Evolutionary conservation across 2,797 vertebrate genomes (phyloP).

Genomic region (Hapalemur alaotrensis): DNA sequence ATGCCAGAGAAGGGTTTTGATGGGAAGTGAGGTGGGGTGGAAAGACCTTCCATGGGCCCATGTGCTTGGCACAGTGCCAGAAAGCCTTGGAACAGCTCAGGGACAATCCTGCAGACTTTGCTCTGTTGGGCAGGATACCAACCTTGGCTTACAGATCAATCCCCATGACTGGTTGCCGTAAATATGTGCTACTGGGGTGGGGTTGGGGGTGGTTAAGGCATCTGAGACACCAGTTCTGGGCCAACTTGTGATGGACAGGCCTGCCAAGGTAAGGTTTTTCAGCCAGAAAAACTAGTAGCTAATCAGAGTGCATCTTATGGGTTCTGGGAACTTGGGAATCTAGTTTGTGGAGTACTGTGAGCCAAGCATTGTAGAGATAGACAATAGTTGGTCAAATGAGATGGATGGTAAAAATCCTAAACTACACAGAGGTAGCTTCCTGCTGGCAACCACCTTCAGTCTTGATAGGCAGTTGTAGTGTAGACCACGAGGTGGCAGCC

Average conservation of each 20-base stretch:
- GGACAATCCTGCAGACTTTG: neutral
- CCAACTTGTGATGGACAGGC: neutral
- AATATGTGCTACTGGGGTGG: rapidly evolving
- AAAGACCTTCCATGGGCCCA: neutral
- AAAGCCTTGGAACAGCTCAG: neutral
- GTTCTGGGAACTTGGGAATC: neutral
- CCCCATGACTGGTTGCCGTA: neutral
- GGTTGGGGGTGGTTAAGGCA: neutral
- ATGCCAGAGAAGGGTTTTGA: neutral
- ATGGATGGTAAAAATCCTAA: neutral
- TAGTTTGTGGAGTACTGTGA: neutral
- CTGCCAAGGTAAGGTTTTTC: neutral
- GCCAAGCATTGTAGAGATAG: neutral
- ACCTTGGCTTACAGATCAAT: neutral
- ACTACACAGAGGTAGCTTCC: neutral
- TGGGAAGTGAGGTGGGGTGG: neutral
- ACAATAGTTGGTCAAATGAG: neutral
- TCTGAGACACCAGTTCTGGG: neutral
- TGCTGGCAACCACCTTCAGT: neutral
- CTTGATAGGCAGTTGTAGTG: neutral
- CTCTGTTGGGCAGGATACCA: neutral
- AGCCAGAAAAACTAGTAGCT: neutral
- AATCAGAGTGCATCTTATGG: neutral
- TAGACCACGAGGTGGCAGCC: conserved; percentile 68
- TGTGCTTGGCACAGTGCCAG: neutral